A percentile compares a stretch with the other conserved stretches of the same genome.
Evolutionary conservation across 2,113 vertebrate species (phyloP).

Genomic region (Lathamus discolor): DNA sequence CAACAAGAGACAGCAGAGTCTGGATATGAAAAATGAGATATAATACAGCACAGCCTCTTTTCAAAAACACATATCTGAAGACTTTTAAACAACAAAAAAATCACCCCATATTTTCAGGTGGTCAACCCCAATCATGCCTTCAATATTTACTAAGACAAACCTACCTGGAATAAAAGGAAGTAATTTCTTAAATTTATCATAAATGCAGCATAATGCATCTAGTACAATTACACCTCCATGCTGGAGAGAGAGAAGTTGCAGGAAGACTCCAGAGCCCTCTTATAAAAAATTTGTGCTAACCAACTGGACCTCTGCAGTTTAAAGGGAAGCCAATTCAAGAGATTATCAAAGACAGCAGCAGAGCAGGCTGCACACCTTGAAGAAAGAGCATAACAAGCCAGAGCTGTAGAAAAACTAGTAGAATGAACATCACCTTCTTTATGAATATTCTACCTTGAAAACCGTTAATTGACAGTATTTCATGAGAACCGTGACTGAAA

Average conservation of each 20-base stretch:
- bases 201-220: not conserved
- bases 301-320: not conserved
- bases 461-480: fast-evolving
- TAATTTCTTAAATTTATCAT: not conserved
- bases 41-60: not conserved
- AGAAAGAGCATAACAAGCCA: not conserved
- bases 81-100: not conserved
- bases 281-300: fast-evolving
- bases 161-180: not conserved
- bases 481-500: not conserved
- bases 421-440: not conserved
- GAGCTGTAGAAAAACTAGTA: not conserved
- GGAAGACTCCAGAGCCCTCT: not conserved
- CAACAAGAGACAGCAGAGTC: not conserved
- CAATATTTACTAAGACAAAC: not conserved
- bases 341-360: not conserved
- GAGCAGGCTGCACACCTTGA: not conserved
- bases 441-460: not conserved
- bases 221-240: not conserved
- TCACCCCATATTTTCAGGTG: not conserved
- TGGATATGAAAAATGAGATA: not conserved
- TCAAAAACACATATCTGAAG: not conserved
- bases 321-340: not conserved
- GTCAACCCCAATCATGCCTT: not conserved
- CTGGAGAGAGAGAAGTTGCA: not conserved